Evolutionary conservation across 2,888 invertebrate genomes (phyloP).

Genomic region (Dasysyrphus tricinctus): DNA sequence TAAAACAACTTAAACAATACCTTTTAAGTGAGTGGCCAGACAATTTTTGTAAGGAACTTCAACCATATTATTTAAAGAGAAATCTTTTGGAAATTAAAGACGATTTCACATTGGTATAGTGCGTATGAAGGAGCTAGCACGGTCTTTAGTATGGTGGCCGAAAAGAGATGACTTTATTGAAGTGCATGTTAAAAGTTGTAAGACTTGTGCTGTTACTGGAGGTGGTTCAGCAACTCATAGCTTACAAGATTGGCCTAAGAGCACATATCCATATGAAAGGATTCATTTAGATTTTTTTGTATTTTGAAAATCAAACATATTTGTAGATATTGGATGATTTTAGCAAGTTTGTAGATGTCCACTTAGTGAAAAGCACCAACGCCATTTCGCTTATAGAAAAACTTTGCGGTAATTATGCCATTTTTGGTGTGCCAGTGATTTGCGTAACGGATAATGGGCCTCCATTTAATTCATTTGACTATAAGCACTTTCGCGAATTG

Average conservation of each 20-base stretch:
- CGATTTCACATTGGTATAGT: slow-evolving; percentile 19
- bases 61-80: no score
- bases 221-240: background rate
- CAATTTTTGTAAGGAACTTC: no score
- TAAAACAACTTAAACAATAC: no score
- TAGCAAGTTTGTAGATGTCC: slow-evolving; percentile 20
- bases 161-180: slow-evolving; percentile 1
- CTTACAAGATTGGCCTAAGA: slow-evolving; percentile 10
- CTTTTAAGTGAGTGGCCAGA: no score
- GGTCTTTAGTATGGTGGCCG: slow-evolving; percentile 6
- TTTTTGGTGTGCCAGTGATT: slow-evolving; percentile 19
- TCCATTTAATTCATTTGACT: slow-evolving; percentile 18
- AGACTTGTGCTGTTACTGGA: slow-evolving; percentile 7
- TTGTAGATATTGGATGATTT: slow-evolving; percentile 33
- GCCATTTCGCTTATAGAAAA: slow-evolving; percentile 30
- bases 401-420: slow-evolving; percentile 15
- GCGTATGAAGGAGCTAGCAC: slow-evolving; percentile 20
- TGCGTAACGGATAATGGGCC: slow-evolving; percentile 31
- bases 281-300: slow-evolving; percentile 19
- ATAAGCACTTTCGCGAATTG: slow-evolving; percentile 39
- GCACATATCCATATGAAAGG: slow-evolving; percentile 23
- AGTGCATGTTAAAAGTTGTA: slow-evolving; percentile 7
- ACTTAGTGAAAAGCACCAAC: slow-evolving; percentile 32
- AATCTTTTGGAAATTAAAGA: no score
- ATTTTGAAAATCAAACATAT: slow-evolving; percentile 8